These are phyloP conservation scores for Leptothorax acervorum DNA, from an alignment of 2,888 invertebrate genomes.

Conservation along the genomic window DNA sequence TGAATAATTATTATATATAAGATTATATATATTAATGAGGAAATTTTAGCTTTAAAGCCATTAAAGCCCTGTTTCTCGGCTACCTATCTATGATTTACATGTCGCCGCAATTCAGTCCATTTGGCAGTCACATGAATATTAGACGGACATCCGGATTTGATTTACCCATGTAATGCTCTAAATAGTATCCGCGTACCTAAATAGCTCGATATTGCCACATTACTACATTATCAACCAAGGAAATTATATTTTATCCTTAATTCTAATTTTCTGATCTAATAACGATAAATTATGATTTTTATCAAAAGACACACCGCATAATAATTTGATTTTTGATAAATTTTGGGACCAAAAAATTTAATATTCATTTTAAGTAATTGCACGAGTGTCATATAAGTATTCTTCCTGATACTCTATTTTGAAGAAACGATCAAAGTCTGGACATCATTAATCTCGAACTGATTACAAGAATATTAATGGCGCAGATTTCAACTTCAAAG, in stretches of 20 bases:
- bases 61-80: neutral
- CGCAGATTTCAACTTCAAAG: conserved; percentile 6
- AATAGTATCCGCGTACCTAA: conserved; percentile 19
- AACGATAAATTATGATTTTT: neutral
- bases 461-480: conserved; percentile 26
- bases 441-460: conserved; percentile 6
- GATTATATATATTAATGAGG: neutral
- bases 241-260: neutral
- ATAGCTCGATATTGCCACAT: conserved; percentile 13
- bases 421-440: neutral
- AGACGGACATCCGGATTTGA: conserved; percentile 39
- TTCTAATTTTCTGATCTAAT: neutral
- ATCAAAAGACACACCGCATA: neutral
- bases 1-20: conserved; percentile 2
- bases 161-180: conserved; percentile 12
- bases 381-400: neutral
- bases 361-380: neutral
- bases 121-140: conserved; percentile 41
- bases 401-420: neutral
- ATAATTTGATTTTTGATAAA: neutral
- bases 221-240: neutral
- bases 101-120: conserved; percentile 31
- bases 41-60: neutral
- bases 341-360: neutral
- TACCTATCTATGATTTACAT: conserved; percentile 31